These are phyloP conservation scores for Platysternon megacephalum DNA, from an alignment of 2,113 vertebrate species.

Conservation along the genomic window DNA sequence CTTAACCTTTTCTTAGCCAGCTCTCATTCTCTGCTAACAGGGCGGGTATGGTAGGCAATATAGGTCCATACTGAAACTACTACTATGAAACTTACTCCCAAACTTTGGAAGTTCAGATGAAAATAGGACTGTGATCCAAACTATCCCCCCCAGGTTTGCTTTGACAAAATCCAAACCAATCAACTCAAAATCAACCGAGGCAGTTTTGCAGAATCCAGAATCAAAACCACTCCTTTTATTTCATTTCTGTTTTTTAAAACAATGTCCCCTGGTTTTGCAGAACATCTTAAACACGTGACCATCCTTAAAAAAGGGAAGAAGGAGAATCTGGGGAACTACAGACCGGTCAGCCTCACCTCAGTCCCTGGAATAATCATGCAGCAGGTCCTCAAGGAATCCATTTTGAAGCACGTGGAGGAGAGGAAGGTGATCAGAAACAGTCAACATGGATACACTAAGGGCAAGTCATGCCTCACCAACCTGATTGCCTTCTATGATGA, in stretches of 20 bases:
- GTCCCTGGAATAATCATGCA: too few species aligned
- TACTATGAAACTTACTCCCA: not conserved
- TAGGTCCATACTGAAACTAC: not conserved
- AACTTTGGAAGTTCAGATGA: not conserved
- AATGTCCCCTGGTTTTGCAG: not conserved
- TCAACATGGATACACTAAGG: too few species aligned
- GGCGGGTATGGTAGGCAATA: fast-evolving
- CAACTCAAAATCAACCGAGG: not conserved
- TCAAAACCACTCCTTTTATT: not conserved
- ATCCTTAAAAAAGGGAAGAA: not conserved
- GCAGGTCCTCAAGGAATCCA: too few species aligned
- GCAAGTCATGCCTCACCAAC: too few species aligned
- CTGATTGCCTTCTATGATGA: too few species aligned
- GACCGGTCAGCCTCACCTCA: too few species aligned
- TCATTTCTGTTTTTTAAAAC: not conserved
- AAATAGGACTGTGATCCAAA: not conserved
- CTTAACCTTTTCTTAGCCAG: not conserved
- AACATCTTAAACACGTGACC: not conserved
- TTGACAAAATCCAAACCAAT: not conserved
- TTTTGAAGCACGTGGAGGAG: too few species aligned
- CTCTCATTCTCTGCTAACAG: not conserved
- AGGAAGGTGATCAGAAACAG: too few species aligned
- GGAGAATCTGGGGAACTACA: too few species aligned
- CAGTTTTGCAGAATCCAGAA: not conserved
- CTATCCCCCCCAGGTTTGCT: not conserved